phyloP scores from a whole-genome alignment of 2,888 invertebrate species.

The Maniola hyperantus region DNA sequence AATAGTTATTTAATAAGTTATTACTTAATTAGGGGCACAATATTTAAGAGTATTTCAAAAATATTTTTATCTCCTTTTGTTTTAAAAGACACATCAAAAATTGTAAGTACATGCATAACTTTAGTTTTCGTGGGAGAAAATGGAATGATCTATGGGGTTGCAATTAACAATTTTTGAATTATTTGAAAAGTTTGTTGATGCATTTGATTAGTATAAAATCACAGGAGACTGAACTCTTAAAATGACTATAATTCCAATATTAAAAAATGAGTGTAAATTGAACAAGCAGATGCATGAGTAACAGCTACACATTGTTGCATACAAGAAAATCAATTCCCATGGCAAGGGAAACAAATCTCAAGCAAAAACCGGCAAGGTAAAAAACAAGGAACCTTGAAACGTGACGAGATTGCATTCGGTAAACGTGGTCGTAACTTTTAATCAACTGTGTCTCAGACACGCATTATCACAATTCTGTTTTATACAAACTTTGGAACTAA shows the following conservation, averaged over 20 bases:
- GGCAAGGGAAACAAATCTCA: slow-evolving; percentile 2
- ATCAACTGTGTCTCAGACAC: slow-evolving; percentile 49
- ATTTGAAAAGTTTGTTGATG: not conserved
- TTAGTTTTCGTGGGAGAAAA: no score
- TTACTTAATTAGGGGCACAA: not conserved
- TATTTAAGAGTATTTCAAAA: not conserved
- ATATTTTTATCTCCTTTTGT: not conserved
- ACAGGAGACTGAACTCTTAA: not conserved
- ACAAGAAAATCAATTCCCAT: slow-evolving; percentile 1
- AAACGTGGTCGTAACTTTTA: slow-evolving; percentile 51
- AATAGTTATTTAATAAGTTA: not conserved
- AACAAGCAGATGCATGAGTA: not conserved
- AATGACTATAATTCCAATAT: not conserved
- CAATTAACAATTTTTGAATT: not conserved
- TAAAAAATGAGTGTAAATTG: not conserved
- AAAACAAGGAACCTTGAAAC: slow-evolving; percentile 40
- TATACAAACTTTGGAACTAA: slow-evolving; percentile 31
- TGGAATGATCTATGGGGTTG: not conserved
- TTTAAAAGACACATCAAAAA: no score
- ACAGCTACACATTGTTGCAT: not conserved
- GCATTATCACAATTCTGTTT: slow-evolving; percentile 42
- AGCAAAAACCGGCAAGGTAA: slow-evolving; percentile 32
- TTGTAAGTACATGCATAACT: no score
- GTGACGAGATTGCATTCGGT: slow-evolving; percentile 46
- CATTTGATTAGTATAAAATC: no score